phyloP scores from a whole-genome alignment of 2,888 invertebrate genomes.

The Oscheius onirici region DNA sequence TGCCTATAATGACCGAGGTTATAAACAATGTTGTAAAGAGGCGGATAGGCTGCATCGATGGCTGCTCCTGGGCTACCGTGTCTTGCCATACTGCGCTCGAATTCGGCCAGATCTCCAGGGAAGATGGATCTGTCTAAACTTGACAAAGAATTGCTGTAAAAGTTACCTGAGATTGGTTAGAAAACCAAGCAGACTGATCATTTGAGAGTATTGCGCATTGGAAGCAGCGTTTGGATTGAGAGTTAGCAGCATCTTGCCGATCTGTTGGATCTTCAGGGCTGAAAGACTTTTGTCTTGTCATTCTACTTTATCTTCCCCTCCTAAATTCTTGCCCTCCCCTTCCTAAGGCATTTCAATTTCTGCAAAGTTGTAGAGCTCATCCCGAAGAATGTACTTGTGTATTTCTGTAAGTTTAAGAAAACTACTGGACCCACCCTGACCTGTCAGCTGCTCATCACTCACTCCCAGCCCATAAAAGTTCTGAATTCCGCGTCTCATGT shows the following conservation, averaged over 20 bases:
- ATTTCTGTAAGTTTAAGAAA: too few relatives aligned
- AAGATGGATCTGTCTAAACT: not conserved
- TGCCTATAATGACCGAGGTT: not conserved
- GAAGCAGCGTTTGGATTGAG: not conserved
- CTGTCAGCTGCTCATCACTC: conserved; percentile 6
- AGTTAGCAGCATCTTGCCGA: conserved; percentile 8
- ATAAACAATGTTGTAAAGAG: conserved; percentile 13
- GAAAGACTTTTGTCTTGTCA: too few relatives aligned
- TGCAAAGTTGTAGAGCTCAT: too few relatives aligned
- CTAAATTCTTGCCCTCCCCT: too few relatives aligned
- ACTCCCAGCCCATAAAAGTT: conserved; percentile 7
- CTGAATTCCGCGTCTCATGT: conserved; percentile 16
- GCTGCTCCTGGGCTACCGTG: conserved; percentile 7
- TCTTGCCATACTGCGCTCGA: not conserved
- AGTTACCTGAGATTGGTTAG: not conserved
- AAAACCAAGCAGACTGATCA: conserved; percentile 19
- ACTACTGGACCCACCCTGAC: conserved; percentile 10
- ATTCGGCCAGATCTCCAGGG: conserved; percentile 7
- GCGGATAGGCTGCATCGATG: conserved; percentile 12
- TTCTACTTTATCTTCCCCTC: too few relatives aligned
- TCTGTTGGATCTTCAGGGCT: conserved; percentile 18
- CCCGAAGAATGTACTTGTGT: too few relatives aligned
- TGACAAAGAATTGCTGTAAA: not conserved
- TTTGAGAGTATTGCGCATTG: conserved; percentile 4
- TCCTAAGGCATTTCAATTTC: too few relatives aligned